phyloP scores from a whole-genome alignment of 2,888 invertebrate genomes.

The Isoperla grammatica region DNA sequence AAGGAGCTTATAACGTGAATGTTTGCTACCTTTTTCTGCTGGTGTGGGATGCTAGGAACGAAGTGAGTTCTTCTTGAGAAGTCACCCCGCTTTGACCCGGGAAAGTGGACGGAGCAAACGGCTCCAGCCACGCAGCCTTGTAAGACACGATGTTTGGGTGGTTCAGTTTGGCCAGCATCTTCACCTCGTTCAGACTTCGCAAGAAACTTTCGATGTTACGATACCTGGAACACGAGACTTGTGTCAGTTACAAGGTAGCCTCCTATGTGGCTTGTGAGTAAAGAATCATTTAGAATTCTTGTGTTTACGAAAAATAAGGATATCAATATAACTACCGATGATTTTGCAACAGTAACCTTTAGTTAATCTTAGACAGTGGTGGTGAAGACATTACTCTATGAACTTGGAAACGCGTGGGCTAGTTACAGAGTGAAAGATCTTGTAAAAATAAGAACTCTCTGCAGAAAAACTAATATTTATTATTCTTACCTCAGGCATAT shows the following conservation, averaged over 20 bases:
- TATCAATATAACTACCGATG: no score
- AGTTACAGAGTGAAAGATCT: no score
- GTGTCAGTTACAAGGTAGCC: neutral
- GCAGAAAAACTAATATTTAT: no score
- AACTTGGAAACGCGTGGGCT: no score
- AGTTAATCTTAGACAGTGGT: no score
- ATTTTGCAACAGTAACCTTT: no score
- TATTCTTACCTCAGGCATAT: slow-evolving; percentile 44
- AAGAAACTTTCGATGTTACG: slow-evolving; percentile 58
- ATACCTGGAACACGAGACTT: slow-evolving; percentile 48
- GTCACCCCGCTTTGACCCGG: neutral
- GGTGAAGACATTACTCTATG: no score
- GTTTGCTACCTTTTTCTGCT: neutral
- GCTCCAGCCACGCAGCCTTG: slow-evolving; percentile 78
- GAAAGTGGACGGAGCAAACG: slow-evolving; percentile 41
- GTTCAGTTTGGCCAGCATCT: slow-evolving; percentile 69
- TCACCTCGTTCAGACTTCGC: slow-evolving; percentile 68
- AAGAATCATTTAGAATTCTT: neutral
- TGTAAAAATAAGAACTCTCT: no score
- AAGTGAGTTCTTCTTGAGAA: slow-evolving; percentile 6
- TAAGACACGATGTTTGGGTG: slow-evolving; percentile 78
- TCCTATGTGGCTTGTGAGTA: neutral
- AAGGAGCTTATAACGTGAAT: no score
- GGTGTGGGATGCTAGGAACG: neutral
- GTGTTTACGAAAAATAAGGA: no score